Evolutionary conservation across 2,888 invertebrate genomes (phyloP), one percentile per base, ranked within the genome.

Genomic region (Ichneumoninae sp.): DNA sequence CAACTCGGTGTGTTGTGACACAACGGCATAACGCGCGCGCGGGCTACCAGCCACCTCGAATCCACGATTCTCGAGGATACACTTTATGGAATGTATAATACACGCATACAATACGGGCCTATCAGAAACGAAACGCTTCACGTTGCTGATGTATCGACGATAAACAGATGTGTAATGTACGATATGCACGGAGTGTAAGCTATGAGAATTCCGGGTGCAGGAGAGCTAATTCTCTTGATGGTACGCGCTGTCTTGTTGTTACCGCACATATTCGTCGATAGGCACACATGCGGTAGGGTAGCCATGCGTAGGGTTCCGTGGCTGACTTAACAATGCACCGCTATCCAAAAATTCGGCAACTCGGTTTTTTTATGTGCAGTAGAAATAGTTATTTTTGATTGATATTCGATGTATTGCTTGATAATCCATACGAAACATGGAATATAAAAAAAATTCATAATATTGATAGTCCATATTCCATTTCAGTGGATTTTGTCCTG

Each of bases 1-100:
- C 60, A 71, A 82, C 82, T 69, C 83, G 81, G 84, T 85, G 76
- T 84, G 82, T 79, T 86, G 84, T 85, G 86, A 88, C 85, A 86
- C 86, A 84, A 87, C 85, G 83, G 65, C 86, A 87, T 86, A 87
- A 84, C 83, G 62, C 82, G 83, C 81, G 70, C 84, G 80, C 84
- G 66, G 69, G 62, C 30, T 62, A 69, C 72, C 80, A 79, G 76
- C 65, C 83, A 80, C 86, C 81, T 69, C 75, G 80, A 80, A 86
- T 83, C 68, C 84, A 75, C 85, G 82, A 86, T 86, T 84, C 82
- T 50, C 70, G 62, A 75, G 66, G 80, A 79, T 65, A 83, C 69
- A 40, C 62, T 74, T 71, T 4, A 22, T 69, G 22, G 40, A 77
- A 19, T 44, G 16, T 40, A 19, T 4, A 10, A 50, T 62, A 65